phyloP scores from a whole-genome alignment of 2,797 vertebrate genomes.

The Eulemur coronatus region DNA sequence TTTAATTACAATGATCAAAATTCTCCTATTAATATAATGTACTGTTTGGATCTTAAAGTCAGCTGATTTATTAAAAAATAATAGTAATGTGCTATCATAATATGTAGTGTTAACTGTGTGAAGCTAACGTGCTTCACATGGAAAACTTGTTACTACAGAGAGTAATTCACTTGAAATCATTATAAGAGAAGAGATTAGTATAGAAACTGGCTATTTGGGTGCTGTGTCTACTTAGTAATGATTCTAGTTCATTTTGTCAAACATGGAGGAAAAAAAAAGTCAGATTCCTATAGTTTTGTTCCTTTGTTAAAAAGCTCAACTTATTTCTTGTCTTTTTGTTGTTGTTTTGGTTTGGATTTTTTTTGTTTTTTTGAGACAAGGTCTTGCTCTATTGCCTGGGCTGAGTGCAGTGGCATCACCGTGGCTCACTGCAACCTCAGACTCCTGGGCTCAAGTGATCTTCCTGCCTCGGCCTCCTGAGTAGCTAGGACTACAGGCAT shows the following conservation, averaged over 20 bases:
- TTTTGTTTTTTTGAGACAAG: not conserved
- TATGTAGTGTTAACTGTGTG: not conserved
- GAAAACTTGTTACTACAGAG: not conserved
- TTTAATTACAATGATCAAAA: not conserved
- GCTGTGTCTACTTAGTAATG: not conserved
- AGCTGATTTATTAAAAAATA: not conserved
- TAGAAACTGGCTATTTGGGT: not conserved
- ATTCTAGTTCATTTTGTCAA: not conserved
- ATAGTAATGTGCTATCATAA: not conserved
- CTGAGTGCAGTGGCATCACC: not conserved
- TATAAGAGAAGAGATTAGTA: not conserved
- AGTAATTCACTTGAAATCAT: not conserved
- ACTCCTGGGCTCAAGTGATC: not conserved
- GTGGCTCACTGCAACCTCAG: not conserved
- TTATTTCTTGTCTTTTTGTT: not conserved
- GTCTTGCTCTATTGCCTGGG: not conserved
- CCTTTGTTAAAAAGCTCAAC: not conserved
- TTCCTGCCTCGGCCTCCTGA: not conserved
- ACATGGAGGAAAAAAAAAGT: not conserved
- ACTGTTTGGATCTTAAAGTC: not conserved
- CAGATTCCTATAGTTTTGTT: not conserved
- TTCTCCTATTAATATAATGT: not conserved
- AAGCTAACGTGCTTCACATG: not conserved
- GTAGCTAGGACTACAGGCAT: not conserved
- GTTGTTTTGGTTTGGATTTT: too few species aligned